Conservation (phyloP, 2,113 vertebrate species). For the Enhydra lutris region DNA sequence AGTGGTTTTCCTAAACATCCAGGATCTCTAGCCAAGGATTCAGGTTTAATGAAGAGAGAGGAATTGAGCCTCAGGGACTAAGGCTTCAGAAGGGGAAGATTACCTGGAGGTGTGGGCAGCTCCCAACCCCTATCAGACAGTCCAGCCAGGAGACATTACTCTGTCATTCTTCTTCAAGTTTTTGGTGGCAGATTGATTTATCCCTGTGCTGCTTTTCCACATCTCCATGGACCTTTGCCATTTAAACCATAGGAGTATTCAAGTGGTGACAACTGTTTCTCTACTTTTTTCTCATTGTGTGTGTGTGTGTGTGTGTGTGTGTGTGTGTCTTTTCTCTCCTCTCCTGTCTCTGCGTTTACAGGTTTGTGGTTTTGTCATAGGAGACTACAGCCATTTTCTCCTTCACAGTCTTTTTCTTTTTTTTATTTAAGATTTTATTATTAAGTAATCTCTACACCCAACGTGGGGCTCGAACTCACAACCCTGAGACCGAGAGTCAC, state of each 20-base stretch:
- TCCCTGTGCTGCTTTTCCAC: neutral
- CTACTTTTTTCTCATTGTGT: neutral
- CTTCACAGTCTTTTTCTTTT: neutral
- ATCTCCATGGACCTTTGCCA: neutral
- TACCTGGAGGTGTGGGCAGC: neutral
- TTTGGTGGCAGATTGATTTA: neutral
- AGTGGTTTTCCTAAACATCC: neutral
- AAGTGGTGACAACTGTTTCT: neutral
- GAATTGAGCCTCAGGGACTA: neutral
- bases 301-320: neutral
- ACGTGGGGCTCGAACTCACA: too few species aligned
- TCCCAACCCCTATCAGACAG: neutral
- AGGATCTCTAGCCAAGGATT: neutral
- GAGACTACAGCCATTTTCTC: neutral
- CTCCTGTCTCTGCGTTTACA: neutral
- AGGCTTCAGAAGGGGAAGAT: neutral
- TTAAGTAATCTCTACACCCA: too few species aligned
- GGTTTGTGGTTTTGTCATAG: neutral
- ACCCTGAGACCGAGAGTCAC: too few species aligned
- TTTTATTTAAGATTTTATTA: too few species aligned
- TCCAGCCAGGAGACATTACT: rapidly evolving
- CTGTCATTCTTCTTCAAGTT: neutral
- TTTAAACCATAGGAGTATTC: neutral
- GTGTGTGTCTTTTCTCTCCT: neutral
- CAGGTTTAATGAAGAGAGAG: neutral